A percentile compares a stretch with the other conserved stretches of the same genome.
Evolutionary conservation across 2,888 invertebrate genomes (phyloP).

Genomic region (Diadromus collaris): DNA sequence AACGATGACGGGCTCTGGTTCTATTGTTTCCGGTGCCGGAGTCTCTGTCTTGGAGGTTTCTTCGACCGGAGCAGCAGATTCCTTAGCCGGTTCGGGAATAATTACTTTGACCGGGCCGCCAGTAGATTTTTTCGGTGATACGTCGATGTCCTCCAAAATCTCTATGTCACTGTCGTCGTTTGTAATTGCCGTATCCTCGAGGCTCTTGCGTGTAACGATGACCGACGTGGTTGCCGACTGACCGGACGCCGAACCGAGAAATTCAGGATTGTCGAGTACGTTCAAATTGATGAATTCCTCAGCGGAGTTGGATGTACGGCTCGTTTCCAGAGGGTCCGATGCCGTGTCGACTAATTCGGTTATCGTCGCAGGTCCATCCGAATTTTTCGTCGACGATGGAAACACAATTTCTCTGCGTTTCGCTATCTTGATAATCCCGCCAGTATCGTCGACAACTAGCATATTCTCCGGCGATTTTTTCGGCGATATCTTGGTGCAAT

Average conservation of each 20-base stretch:
- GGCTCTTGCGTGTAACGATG: not conserved
- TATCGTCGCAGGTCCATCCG: not conserved
- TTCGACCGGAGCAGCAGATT: not conserved
- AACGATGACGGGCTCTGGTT: conserved; percentile 37
- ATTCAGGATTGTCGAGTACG: conserved; percentile 71
- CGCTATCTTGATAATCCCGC: conserved; percentile 10
- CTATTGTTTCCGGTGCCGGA: not conserved
- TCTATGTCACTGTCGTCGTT: conserved; percentile 77
- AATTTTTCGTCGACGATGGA: not conserved
- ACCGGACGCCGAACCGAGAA: conserved; percentile 62
- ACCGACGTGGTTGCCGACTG: not conserved
- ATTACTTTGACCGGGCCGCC: not conserved
- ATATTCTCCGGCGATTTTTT: conserved; percentile 43
- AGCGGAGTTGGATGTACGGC: conserved; percentile 48
- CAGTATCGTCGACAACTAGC: conserved; percentile 44
- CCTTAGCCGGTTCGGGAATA: not conserved
- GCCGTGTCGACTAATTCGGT: conserved; percentile 57
- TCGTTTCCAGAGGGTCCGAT: conserved; percentile 62
- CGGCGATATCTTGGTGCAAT: conserved; percentile 19
- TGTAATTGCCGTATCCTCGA: conserved; percentile 25
- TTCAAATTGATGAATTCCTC: conserved; percentile 74
- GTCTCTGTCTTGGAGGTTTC: not conserved
- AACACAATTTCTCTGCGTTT: conserved; percentile 15
- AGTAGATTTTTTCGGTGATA: conserved; percentile 34
- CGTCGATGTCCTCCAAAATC: conserved; percentile 66